Conservation (phyloP, 2,113 vertebrate genomes). For the Jacana jacana region DNA sequence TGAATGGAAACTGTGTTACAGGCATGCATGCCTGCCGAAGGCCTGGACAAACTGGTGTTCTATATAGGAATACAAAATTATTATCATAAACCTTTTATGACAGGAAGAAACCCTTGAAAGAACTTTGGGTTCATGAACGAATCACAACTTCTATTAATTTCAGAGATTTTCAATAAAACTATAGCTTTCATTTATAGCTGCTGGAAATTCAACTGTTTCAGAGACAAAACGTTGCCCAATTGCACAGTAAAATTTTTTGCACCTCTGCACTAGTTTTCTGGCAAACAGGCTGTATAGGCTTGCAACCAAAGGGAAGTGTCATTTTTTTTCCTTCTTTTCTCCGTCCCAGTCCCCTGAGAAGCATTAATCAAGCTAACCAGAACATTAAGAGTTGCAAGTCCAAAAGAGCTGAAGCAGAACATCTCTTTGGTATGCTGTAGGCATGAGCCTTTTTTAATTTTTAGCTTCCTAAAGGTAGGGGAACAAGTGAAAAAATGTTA, state of each 20-base stretch:
- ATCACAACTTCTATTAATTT: background rate
- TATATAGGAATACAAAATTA: background rate
- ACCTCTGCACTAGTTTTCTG: background rate
- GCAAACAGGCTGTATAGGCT: background rate
- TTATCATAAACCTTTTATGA: background rate
- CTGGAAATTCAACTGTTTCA: background rate
- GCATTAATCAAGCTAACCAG: background rate
- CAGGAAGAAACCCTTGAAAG: background rate
- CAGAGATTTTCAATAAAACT: background rate
- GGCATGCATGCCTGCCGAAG: background rate
- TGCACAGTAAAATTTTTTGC: background rate
- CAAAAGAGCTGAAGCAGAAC: background rate
- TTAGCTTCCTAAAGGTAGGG: background rate
- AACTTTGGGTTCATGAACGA: background rate
- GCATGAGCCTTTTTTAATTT: background rate
- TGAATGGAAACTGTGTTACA: background rate
- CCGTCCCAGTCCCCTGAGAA: background rate
- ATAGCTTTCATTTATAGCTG: background rate
- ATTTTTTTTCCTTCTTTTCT: background rate
- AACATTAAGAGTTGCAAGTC: background rate
- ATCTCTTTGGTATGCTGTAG: background rate
- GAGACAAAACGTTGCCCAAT: background rate
- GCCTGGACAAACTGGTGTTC: background rate
- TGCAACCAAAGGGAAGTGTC: background rate
- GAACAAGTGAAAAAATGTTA: background rate